These are phyloP conservation scores for Limnephilus auricula DNA, from an alignment of 2,888 invertebrate genomes.

Conservation along the genomic window DNA sequence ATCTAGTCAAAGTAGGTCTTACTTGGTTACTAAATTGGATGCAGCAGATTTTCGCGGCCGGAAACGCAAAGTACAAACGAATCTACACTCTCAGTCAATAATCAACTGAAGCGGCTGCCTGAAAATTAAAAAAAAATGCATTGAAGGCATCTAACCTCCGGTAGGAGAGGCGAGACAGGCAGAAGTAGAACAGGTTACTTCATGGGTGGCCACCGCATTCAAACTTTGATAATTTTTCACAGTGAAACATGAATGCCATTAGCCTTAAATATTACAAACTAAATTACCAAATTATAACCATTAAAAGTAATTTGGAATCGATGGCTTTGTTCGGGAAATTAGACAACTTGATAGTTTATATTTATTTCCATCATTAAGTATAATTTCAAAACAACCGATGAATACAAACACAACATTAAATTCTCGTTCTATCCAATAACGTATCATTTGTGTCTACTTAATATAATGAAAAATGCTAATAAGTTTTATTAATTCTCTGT, in stretches of 20 bases:
- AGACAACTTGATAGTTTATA: neutral
- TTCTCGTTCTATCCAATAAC: constrained; percentile 16
- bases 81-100: neutral
- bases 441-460: constrained; percentile 28
- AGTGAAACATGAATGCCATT: neutral
- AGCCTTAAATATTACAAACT: neutral
- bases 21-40: no score
- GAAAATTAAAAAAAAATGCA: neutral
- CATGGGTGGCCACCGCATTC: neutral
- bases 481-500: constrained; percentile 2
- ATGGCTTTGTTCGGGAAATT: neutral
- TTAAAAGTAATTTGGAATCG: neutral
- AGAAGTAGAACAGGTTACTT: neutral
- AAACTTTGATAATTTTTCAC: neutral
- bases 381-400: constrained; percentile 7
- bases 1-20: no score
- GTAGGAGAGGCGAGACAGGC: neutral
- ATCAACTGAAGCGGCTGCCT: neutral
- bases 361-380: constrained; percentile 15
- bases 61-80: no score
- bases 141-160: no score
- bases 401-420: constrained; percentile 18
- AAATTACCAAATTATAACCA: neutral
- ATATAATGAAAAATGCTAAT: constrained; percentile 21
- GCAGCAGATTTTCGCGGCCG: no score